Conservation (phyloP, 2,888 invertebrate species). For the Euplagia quadripunctaria region DNA sequence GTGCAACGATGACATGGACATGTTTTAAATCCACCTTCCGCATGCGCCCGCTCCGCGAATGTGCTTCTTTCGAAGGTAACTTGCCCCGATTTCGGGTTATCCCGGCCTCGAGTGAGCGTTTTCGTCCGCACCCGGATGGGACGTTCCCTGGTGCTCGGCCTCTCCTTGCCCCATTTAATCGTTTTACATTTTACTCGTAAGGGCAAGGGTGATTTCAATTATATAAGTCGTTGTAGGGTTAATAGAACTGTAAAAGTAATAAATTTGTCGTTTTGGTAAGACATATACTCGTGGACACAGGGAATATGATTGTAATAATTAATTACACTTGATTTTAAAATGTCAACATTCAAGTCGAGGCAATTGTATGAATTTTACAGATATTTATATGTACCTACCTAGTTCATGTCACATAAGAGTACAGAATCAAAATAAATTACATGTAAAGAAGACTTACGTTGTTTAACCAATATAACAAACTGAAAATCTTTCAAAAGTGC, state of each 20-base stretch:
- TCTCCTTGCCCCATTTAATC: constrained; percentile 29
- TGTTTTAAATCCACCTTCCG: constrained; percentile 81
- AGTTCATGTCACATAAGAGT: background rate
- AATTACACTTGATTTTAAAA: background rate
- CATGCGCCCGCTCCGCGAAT: background rate
- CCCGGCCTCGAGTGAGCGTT: background rate
- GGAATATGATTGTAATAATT: constrained; percentile 22
- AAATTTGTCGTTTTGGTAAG: constrained; percentile 16
- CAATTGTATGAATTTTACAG: constrained; percentile 15
- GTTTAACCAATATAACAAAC: background rate
- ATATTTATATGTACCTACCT: background rate
- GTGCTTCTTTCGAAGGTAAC: constrained; percentile 7
- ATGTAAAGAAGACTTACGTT: background rate
- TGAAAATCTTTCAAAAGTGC: background rate
- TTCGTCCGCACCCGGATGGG: background rate
- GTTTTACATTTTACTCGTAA: constrained; percentile 25
- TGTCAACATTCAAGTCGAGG: background rate
- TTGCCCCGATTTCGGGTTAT: background rate
- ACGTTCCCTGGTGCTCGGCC: constrained; percentile 34
- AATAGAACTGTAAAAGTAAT: constrained; percentile 14
- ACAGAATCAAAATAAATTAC: background rate
- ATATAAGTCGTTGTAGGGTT: constrained; percentile 25
- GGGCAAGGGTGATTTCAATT: constrained; percentile 26
- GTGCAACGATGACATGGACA: constrained; percentile 91
- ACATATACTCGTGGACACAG: constrained; percentile 29